Evolutionary conservation across 2,113 vertebrate species (phyloP).

Genomic region (Plecotus auritus): DNA sequence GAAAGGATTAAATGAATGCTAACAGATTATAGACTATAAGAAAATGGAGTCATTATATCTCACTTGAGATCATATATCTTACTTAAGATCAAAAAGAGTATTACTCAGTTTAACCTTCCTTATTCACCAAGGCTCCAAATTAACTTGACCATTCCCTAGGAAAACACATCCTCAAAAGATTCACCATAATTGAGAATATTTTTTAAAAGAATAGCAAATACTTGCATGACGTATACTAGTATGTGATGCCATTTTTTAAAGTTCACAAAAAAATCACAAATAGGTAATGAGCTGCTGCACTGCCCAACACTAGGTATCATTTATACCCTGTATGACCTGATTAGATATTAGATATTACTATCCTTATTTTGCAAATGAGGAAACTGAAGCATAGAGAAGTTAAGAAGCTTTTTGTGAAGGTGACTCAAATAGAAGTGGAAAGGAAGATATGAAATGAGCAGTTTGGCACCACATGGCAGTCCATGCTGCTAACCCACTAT

Average conservation of each 20-base stretch:
- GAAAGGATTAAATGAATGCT: neutral
- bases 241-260: neutral
- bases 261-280: neutral
- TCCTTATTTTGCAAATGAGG: neutral
- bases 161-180: neutral
- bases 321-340: neutral
- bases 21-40: neutral
- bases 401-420: neutral
- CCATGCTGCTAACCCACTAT: neutral
- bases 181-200: neutral
- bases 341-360: neutral
- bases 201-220: neutral
- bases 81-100: neutral
- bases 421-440: neutral
- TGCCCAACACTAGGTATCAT: neutral
- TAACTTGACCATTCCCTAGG: neutral
- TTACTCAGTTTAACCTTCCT: neutral
- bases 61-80: neutral
- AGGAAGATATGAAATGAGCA: neutral
- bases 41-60: neutral
- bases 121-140: neutral
- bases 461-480: neutral
- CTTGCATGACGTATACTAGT: neutral
- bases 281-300: neutral
- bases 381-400: neutral